Evolutionary conservation across 2,113 vertebrate species (phyloP).

Genomic region (Chauna torquata): DNA sequence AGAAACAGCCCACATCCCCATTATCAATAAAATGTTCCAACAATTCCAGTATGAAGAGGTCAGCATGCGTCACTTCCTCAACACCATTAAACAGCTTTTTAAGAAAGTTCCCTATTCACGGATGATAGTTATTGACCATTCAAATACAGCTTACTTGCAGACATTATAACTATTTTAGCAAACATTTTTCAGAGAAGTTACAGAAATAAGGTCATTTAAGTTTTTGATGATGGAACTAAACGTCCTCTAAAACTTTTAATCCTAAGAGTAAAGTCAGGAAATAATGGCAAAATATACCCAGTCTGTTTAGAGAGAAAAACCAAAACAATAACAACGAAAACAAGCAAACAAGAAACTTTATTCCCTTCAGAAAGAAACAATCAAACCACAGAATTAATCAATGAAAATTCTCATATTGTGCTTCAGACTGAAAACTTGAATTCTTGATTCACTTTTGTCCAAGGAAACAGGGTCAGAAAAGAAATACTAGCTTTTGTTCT

Average conservation of each 20-base stretch:
- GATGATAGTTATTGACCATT: not conserved
- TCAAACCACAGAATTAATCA: not conserved
- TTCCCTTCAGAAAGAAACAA: not conserved
- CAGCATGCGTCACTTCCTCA: not conserved
- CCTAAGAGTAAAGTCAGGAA: not conserved
- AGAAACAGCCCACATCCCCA: not conserved
- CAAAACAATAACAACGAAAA: too few species aligned
- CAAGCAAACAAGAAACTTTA: not conserved
- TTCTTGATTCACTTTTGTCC: not conserved
- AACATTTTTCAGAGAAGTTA: not conserved
- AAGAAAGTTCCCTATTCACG: not conserved
- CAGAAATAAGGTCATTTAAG: not conserved
- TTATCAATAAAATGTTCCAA: not conserved
- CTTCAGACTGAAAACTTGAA: not conserved
- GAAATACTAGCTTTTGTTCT: not conserved
- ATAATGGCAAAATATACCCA: not conserved
- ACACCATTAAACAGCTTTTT: not conserved
- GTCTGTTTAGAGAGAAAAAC: too few species aligned
- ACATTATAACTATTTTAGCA: not conserved
- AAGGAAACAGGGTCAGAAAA: not conserved
- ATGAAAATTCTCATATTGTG: not conserved
- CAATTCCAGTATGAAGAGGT: not conserved
- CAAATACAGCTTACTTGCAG: not conserved
- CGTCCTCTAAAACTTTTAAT: not conserved
- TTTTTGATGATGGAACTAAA: not conserved